Conservation (phyloP, 2,797 vertebrate species). For the Mionectes olivaceus region DNA sequence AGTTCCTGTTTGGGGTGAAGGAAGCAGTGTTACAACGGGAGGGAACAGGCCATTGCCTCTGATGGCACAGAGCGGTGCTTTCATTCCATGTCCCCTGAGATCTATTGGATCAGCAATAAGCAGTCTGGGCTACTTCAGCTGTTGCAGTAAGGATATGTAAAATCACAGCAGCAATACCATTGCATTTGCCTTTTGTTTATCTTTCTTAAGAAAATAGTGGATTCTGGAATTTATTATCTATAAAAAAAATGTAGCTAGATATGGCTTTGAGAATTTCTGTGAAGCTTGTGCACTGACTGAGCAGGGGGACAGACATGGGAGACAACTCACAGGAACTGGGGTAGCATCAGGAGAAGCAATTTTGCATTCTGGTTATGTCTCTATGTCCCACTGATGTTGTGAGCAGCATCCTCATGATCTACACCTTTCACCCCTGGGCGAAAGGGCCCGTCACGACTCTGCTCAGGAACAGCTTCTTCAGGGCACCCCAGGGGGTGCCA, state of each 20-base stretch:
- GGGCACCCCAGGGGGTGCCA: neutral
- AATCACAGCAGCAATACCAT: neutral
- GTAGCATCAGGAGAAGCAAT: neutral
- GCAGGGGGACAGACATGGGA: fast-evolving
- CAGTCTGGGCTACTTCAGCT: neutral
- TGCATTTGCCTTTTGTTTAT: constrained; percentile 36
- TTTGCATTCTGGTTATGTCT: neutral
- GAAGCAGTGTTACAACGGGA: neutral
- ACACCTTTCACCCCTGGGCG: neutral
- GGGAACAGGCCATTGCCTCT: neutral
- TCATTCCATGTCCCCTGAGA: neutral
- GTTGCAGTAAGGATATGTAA: neutral
- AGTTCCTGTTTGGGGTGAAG: constrained; percentile 15
- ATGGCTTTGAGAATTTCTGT: neutral
- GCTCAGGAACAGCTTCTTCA: neutral
- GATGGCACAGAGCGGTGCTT: neutral
- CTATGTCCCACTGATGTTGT: neutral
- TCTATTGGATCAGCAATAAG: neutral
- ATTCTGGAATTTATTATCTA: neutral
- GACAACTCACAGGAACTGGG: neutral
- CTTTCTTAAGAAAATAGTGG: neutral
- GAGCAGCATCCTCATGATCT: neutral
- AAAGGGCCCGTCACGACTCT: neutral
- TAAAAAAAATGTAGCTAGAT: neutral
- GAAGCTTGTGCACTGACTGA: neutral